phyloP scores from a whole-genome alignment of 2,888 invertebrate genomes.

The Zaprionus obscuricornis region DNA sequence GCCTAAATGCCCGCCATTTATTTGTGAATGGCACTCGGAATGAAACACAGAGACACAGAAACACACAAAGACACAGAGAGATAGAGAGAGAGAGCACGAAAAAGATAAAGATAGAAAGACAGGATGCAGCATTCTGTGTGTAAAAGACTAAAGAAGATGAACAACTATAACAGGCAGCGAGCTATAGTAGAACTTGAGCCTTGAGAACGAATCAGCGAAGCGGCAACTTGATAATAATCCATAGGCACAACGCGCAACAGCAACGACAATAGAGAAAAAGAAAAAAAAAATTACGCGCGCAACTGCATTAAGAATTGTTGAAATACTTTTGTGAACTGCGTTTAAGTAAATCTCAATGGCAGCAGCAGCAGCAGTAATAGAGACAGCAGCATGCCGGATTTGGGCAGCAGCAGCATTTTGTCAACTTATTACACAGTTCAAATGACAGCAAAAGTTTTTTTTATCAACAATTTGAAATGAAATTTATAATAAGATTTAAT shows the following conservation, averaged over 20 bases:
- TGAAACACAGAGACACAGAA: conserved; percentile 29
- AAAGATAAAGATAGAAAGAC: conserved; percentile 39
- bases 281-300: too few relatives aligned
- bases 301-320: too few relatives aligned
- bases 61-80: conserved; percentile 18
- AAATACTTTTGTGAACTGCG: too few relatives aligned
- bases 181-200: conserved; percentile 16
- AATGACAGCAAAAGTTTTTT: background rate
- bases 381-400: too few relatives aligned
- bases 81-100: conserved; percentile 2
- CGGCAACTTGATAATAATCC: conserved; percentile 49
- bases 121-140: conserved; percentile 39
- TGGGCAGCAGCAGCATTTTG: conserved; percentile 14
- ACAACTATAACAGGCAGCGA: conserved; percentile 28
- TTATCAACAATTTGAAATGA: background rate
- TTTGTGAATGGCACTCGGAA: conserved; percentile 70
- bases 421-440: conserved; percentile 32
- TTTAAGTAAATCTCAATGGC: too few relatives aligned
- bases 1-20: conserved; percentile 76
- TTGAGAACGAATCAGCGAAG: conserved; percentile 31
- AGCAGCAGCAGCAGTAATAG: conserved; percentile 1
- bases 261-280: conserved; percentile 3
- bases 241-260: background rate
- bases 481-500: too few relatives aligned
- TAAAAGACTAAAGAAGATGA: too few relatives aligned